phyloP scores from a whole-genome alignment of 92 coral and sea anemone species.

The Porites lobata region DNA sequence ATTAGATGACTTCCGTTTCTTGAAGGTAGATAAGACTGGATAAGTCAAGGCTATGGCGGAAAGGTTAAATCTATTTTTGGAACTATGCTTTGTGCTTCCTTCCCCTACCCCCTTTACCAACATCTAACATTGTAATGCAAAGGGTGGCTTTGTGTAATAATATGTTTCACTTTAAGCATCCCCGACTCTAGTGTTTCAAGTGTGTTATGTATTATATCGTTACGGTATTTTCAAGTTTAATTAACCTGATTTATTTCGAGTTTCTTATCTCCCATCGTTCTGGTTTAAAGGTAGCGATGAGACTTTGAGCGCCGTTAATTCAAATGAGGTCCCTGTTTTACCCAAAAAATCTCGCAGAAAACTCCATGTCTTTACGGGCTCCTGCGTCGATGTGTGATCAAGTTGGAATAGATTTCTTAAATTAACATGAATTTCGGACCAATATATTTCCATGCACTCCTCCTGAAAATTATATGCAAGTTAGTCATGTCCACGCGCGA shows the following conservation, averaged over 20 bases:
- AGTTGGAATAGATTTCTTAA: too few species aligned
- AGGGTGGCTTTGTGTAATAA: background rate
- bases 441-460: too few species aligned
- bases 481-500: too few species aligned
- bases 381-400: too few species aligned
- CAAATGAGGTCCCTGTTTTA: too few species aligned
- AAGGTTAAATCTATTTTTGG: background rate
- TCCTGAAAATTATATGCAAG: too few species aligned
- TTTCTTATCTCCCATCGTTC: background rate
- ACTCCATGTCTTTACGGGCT: too few species aligned
- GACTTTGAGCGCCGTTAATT: too few species aligned
- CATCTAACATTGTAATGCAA: background rate
- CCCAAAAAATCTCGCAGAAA: too few species aligned
- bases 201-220: background rate
- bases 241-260: background rate
- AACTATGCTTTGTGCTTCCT: background rate
- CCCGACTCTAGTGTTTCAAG: background rate
- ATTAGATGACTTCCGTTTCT: background rate
- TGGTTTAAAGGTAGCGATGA: background rate
- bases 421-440: too few species aligned
- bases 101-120: background rate
- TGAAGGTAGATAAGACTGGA: background rate
- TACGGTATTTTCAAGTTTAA: background rate
- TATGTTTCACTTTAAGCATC: background rate
- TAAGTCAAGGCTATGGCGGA: background rate